Evolutionary conservation across 2,113 vertebrate genomes (phyloP), one percentile per base, ranked within the genome.

Genomic region (Hiodon alosoides): DNA sequence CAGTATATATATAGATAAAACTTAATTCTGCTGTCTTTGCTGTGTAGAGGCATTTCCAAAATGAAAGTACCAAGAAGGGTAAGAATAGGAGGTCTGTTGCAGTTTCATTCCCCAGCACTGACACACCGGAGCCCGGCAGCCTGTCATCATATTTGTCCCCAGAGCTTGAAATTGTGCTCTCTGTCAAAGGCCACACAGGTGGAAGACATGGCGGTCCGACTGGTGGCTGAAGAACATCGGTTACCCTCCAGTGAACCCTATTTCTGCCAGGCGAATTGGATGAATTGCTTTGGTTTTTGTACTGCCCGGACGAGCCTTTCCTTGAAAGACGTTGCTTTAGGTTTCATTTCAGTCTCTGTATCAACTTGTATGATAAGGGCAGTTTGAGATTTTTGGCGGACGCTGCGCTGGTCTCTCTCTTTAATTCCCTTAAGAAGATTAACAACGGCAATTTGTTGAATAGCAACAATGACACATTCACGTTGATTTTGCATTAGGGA

Each of bases 191-290:
- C 46, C 16, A 51, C 52, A 55, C 51, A 6, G 54, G 14, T 31
- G 9, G 68, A 3, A 10, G 52, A 52, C 52, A 9, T 52, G 50
- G 17, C 11, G 17, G 51, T 55, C 64, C 10, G 47, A 57, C 48
- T 50, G 73, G 53, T 66, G 10, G 16, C n/a, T 66, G 46, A 58
- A 67, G 67, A 64, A 59, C 3, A 68, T 60, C 68, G 55, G 14
- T 68, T 50, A 75, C 55, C 55, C 53, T 73, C 64, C 3, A 4
- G 6, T 7, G 14, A 67, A 47, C 54, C 58, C 31, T 2, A 57
- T 54, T 67, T 67, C 17, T 14, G 53, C 46, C 5, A n/a, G 64
- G 47, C 11, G 60, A 52, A 31, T 31, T 31, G 31, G 31, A 31
- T 31, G 48, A 47, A 66, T 66, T 47, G 31, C 64, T 3, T 48